phyloP scores from a whole-genome alignment of 2,113 vertebrate species.

The Eleginops maclovinus region DNA sequence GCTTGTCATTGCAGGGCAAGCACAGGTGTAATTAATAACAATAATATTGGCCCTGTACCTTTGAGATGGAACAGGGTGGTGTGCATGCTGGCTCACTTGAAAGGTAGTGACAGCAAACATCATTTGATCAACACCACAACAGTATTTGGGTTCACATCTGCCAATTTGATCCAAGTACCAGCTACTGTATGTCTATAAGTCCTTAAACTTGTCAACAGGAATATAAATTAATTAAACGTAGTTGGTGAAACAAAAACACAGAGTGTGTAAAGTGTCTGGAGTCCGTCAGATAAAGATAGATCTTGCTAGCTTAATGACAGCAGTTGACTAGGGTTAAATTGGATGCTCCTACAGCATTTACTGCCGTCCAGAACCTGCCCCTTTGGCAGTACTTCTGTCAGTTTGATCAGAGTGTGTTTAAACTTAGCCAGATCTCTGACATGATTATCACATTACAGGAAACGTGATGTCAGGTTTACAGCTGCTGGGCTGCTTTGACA shows the following conservation, averaged over 20 bases:
- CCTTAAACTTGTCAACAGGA: background rate
- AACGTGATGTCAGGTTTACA: constrained; percentile 28
- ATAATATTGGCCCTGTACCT: no score
- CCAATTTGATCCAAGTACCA: background rate
- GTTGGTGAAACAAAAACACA: background rate
- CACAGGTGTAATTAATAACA: no score
- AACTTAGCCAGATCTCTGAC: constrained; percentile 40
- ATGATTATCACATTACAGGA: constrained; percentile 21
- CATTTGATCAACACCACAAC: no score
- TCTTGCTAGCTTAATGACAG: constrained; percentile 1
- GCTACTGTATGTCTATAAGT: background rate
- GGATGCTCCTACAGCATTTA: constrained; percentile 21
- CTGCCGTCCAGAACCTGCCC: constrained; percentile 10
- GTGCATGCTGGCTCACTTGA: no score
- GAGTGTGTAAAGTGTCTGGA: constrained; percentile 4
- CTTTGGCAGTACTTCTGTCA: constrained; percentile 41
- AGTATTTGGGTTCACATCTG: no score
- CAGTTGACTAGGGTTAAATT: constrained; percentile 22
- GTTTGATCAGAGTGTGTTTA: constrained; percentile 44
- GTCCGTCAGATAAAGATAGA: constrained; percentile 11
- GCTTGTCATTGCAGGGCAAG: no score
- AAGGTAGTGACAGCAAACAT: no score
- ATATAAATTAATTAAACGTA: background rate
- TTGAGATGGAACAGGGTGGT: no score
- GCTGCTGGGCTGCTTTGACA: no score